Conservation (phyloP, 2,888 invertebrate genomes). For the Belgica antarctica region DNA sequence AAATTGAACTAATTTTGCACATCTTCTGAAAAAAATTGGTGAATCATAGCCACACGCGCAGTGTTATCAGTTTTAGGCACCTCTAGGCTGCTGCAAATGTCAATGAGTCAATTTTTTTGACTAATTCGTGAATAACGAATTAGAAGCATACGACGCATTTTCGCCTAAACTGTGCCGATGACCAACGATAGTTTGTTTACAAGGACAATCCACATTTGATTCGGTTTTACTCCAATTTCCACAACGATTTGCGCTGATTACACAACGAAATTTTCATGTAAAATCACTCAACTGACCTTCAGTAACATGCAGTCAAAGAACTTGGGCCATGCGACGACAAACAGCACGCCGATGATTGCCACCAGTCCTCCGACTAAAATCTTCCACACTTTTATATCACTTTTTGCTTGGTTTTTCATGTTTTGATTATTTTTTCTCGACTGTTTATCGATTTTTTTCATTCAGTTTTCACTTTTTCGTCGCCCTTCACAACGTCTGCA, state of each 20-base stretch:
- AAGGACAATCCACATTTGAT: too few species aligned
- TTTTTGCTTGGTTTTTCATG: neutral
- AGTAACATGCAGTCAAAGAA: neutral
- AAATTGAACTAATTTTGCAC: neutral
- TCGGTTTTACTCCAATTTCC: neutral
- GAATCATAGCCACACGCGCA: neutral
- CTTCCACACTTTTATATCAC: too few species aligned
- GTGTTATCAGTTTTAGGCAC: neutral
- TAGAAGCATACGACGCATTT: too few species aligned
- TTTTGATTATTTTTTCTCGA: too few species aligned
- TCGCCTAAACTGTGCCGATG: too few species aligned
- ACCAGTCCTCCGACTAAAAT: neutral
- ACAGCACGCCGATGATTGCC: neutral
- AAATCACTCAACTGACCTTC: conserved; percentile 1
- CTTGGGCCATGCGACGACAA: neutral
- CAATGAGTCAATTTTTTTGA: neutral
- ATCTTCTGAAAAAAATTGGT: too few species aligned
- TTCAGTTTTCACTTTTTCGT: neutral
- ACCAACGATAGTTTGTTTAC: too few species aligned
- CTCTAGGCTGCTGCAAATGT: neutral
- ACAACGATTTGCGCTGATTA: neutral
- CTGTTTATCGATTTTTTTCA: neutral
- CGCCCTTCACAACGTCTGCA: neutral
- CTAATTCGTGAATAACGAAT: neutral
- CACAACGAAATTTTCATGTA: too few species aligned